Conservation (phyloP, 30 jellyfish, hydroid and myxozoan species). For the Euphysa ruthae region DNA sequence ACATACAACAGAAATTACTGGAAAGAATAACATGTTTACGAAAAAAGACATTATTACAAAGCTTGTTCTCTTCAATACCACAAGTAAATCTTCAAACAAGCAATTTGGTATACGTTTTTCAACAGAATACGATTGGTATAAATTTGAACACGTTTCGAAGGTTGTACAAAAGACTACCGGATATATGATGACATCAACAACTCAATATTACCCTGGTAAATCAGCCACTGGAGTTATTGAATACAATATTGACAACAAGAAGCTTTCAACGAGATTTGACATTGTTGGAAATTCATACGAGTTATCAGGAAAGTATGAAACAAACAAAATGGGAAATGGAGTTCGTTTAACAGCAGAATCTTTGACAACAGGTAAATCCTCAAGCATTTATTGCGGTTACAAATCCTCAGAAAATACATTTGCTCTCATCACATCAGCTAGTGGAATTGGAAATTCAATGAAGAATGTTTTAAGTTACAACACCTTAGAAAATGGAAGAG, state of each 20-base stretch:
- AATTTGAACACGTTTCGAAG: constrained; percentile 67
- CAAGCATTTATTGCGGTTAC: constrained; percentile 60
- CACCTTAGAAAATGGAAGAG: background rate
- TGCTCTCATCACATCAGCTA: constrained; percentile 47
- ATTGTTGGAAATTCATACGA: constrained; percentile 68
- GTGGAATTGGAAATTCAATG: constrained; percentile 49
- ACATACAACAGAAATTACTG: constrained; percentile 45
- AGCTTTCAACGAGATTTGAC: constrained; percentile 48
- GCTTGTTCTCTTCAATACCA: constrained; percentile 45
- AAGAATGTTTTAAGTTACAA: constrained; percentile 11
- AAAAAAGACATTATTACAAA: constrained; percentile 41
- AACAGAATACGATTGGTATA: constrained; percentile 86
- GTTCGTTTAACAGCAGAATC: constrained; percentile 71
- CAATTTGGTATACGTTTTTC: constrained; percentile 57
- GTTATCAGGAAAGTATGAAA: constrained; percentile 46
- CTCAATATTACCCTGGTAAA: constrained; percentile 82
- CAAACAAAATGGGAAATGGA: constrained; percentile 36
- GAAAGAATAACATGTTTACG: constrained; percentile 55
- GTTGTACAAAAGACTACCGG: constrained; percentile 45
- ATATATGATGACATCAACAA: constrained; percentile 49
- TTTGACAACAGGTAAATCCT: constrained; percentile 29
- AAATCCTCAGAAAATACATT: constrained; percentile 22
- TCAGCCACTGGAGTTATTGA: constrained; percentile 82
- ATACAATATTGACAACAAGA: constrained; percentile 39
- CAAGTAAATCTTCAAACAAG: constrained; percentile 15